Base-by-base conservation (phyloP, 1,140 invertebrate genomes). In the Drosophila eugracilis region DNA sequence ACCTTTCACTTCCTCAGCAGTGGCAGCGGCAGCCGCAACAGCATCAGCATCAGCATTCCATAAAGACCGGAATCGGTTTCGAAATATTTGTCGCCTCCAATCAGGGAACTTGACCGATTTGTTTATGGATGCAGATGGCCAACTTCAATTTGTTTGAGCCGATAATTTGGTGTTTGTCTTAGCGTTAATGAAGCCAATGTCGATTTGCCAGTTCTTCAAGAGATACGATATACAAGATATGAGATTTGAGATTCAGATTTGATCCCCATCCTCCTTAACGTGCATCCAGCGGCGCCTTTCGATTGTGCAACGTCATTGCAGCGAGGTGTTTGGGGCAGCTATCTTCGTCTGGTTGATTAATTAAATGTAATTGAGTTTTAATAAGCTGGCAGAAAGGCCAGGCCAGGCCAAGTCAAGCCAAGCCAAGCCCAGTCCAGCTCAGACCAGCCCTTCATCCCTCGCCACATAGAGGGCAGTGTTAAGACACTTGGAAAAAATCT, bases 281-380 rank as follows among this genome's bases (percentile, higher is more conserved):
- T 62, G 34, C 49, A 22, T n/a, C n/a, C n/a, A n/a, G 15, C 59
- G 76, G 71, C 77, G 58, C 78, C 74, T 42, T 41, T 54, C 14
- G 50, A 65, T 83, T 83, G 75, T 84, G 79, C 79, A 83, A 65
- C 71, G 78, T 89, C 78, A 77, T 66, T 17, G 24, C 34, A 32
- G 19, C 30, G 53, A 53, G 63, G 55, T 62, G 67, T 54, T 54
- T 30, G 52, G 34, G 32, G 52, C 26, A 30, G 24, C 34, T 60
- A 44, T 26, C 45, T 12, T 34, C 54, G 50, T 36, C 41, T 47
- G 69, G 48, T 70, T 88, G 83, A 88, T 86, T 86, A 86, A 80
- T 86, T 86, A 81, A 86, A 86, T 78, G 69, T 86, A 88, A 86
- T 86, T 86, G 83, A 78, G 60, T 69, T 88, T 86, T 86, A 86